Conservation (phyloP, 2,797 vertebrate species). For the Menidia menidia region DNA sequence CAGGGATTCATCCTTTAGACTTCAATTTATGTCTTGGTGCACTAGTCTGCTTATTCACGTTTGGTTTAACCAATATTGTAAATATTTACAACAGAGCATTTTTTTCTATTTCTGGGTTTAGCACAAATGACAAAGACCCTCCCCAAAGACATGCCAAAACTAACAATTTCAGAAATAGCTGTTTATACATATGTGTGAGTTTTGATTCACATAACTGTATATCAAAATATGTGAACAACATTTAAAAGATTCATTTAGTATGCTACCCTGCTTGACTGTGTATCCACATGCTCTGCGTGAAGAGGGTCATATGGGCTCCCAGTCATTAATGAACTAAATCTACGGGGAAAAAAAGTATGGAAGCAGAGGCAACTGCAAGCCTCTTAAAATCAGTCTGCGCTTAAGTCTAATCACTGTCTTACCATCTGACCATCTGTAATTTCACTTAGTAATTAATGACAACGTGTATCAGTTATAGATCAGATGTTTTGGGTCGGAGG, state of each 20-base stretch:
- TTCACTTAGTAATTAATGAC: conserved; percentile 90
- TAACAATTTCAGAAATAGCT: neutral
- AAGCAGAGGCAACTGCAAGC: conserved; percentile 44
- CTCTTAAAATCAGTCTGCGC: conserved; percentile 32
- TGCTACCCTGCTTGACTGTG: neutral
- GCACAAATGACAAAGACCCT: too few species aligned
- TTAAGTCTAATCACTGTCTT: conserved; percentile 50
- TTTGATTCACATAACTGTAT: too few species aligned
- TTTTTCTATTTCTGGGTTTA: too few species aligned
- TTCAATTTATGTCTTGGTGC: too few species aligned
- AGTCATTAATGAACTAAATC: too few species aligned
- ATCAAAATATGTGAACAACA: neutral
- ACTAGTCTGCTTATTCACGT: neutral
- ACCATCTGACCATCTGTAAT: conserved; percentile 75
- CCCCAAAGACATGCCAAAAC: neutral
- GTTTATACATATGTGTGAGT: neutral
- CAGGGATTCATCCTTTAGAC: too few species aligned
- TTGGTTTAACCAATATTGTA: neutral
- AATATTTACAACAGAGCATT: too few species aligned
- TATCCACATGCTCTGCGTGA: too few species aligned
- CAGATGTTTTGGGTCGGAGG: conserved; percentile 84
- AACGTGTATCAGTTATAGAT: conserved; percentile 84
- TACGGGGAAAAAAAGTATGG: neutral
- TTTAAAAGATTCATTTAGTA: neutral
- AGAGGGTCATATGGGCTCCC: too few species aligned